phyloP scores from a whole-genome alignment of 2,888 invertebrate species.

The Sminthurides aquaticus region DNA sequence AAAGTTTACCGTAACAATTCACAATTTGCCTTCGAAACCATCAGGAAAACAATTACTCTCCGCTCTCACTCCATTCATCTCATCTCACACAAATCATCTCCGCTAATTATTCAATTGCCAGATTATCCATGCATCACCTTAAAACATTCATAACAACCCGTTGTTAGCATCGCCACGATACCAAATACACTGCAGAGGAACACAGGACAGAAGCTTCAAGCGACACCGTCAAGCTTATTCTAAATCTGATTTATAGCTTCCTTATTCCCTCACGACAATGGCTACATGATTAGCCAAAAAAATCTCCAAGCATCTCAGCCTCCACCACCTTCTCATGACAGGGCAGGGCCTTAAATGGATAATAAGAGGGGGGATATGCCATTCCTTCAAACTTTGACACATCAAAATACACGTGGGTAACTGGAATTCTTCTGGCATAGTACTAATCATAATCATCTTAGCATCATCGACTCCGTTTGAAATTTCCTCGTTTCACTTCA shows the following conservation, averaged over 20 bases:
- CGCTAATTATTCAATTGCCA: too few relatives aligned
- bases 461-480: neutral
- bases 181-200: too few relatives aligned
- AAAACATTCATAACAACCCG: neutral
- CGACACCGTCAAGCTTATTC: neutral
- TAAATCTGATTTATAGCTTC: neutral
- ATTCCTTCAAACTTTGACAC: neutral
- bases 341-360: neutral
- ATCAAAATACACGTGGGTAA: neutral
- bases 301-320: neutral
- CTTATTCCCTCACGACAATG: neutral
- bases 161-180: neutral
- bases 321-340: neutral
- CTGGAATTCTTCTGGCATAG: neutral
- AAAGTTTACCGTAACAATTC: too few relatives aligned
- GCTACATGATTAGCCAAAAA: neutral
- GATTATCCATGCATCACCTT: too few relatives aligned
- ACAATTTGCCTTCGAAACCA: too few relatives aligned
- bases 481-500: neutral
- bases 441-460: neutral
- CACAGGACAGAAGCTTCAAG: neutral
- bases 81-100: too few relatives aligned
- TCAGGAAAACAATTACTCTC: too few relatives aligned
- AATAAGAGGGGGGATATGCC: neutral
- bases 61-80: too few relatives aligned